Percentiles rank a stretch among this genome's conserved stretches.
These are phyloP conservation scores for Nymphicus hollandicus DNA, from an alignment of 2,113 vertebrate genomes.

Conservation along the genomic window DNA sequence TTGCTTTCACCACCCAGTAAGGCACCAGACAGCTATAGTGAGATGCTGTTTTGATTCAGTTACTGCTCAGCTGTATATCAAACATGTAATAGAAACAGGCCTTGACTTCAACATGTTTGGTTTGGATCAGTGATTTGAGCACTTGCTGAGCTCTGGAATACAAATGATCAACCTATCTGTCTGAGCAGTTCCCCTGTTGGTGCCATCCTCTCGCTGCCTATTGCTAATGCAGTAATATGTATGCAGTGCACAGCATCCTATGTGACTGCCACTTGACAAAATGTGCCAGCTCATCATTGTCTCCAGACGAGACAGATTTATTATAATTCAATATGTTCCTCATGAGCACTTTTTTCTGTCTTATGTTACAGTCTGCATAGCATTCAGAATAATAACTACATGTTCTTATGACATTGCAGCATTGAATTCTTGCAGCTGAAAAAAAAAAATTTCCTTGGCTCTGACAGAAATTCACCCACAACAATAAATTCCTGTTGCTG, in stretches of 20 bases:
- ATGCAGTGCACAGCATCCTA: slow-evolving; percentile 69
- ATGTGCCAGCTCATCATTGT: slow-evolving; percentile 74
- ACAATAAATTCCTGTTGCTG: not conserved
- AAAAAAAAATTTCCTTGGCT: slow-evolving; percentile 18
- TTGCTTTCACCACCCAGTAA: slow-evolving; percentile 33
- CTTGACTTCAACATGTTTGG: slow-evolving; percentile 71
- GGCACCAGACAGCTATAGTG: slow-evolving; percentile 43
- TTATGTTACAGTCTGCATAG: slow-evolving; percentile 61
- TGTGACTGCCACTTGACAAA: slow-evolving; percentile 73
- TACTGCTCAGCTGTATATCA: slow-evolving; percentile 72
- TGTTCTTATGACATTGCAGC: slow-evolving; percentile 51
- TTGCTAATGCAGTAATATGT: slow-evolving; percentile 71
- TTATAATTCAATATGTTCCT: slow-evolving; percentile 77
- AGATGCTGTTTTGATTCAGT: slow-evolving; percentile 67
- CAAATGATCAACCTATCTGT: slow-evolving; percentile 69
- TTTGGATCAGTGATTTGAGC: slow-evolving; percentile 70
- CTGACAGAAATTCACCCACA: slow-evolving; percentile 11
- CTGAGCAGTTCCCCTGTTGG: slow-evolving; percentile 52
- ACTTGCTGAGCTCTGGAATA: slow-evolving; percentile 71
- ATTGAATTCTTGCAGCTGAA: slow-evolving; percentile 40
- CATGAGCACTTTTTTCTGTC: slow-evolving; percentile 64
- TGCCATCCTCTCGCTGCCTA: slow-evolving; percentile 31
- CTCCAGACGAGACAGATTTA: slow-evolving; percentile 74
- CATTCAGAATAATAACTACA: slow-evolving; percentile 64
- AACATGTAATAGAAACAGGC: slow-evolving; percentile 69